phyloP scores from a whole-genome alignment of 2,113 vertebrate genomes.

The Serinus canaria region DNA sequence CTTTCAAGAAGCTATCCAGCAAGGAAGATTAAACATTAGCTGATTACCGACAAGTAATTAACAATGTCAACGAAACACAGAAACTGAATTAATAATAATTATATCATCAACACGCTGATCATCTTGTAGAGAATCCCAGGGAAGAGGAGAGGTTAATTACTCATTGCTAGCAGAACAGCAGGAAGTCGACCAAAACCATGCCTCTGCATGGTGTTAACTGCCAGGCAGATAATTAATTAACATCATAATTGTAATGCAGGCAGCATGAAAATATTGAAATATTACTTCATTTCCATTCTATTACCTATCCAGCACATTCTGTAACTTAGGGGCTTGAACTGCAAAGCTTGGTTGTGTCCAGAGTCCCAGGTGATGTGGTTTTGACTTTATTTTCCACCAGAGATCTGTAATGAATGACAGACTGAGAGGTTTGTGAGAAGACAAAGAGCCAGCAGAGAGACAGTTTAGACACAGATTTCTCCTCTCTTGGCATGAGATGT shows the following conservation, averaged over 20 bases:
- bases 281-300: slow-evolving; percentile 72
- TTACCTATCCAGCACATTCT: slow-evolving; percentile 34
- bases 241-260: slow-evolving; percentile 76
- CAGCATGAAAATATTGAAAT: slow-evolving; percentile 78
- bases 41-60: slow-evolving; percentile 91
- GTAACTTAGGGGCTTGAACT: slow-evolving; percentile 8
- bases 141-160: slow-evolving; percentile 88
- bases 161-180: slow-evolving; percentile 77
- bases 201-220: slow-evolving; percentile 75
- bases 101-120: slow-evolving; percentile 81
- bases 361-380: background rate
- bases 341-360: background rate
- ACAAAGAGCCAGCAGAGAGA: background rate
- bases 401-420: background rate
- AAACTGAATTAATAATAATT: slow-evolving; percentile 88
- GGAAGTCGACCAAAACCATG: slow-evolving; percentile 72
- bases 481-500: background rate
- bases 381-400: background rate
- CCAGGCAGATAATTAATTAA: slow-evolving; percentile 82
- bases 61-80: slow-evolving; percentile 81
- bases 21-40: slow-evolving; percentile 84
- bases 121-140: slow-evolving; percentile 81
- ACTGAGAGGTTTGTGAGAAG: background rate
- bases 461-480: background rate
- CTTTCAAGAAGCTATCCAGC: slow-evolving; percentile 72